phyloP scores from a whole-genome alignment of 1,140 invertebrate genomes.

The Microplitis demolitor region DNA sequence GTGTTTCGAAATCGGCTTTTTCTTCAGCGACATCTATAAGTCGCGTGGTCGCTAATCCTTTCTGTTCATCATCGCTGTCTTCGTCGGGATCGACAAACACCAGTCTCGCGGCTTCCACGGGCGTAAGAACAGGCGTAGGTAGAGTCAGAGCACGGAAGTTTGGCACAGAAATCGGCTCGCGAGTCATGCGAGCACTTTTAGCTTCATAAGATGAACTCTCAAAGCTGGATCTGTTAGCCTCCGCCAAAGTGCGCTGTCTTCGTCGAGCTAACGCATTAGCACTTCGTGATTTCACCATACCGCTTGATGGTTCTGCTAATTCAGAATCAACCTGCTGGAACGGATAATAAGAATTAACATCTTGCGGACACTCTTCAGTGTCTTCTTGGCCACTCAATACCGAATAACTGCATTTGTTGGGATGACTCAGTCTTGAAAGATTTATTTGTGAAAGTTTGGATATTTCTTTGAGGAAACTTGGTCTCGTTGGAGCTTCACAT shows the following conservation, averaged over 20 bases:
- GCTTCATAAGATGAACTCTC: slow-evolving; percentile 24
- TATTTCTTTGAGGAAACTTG: slow-evolving; percentile 72
- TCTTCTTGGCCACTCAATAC: slow-evolving; percentile 72
- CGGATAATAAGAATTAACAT: slow-evolving; percentile 59
- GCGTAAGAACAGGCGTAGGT: slow-evolving; percentile 71
- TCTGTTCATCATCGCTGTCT: slow-evolving; percentile 64
- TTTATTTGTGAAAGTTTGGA: slow-evolving; percentile 76
- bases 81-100: slow-evolving; percentile 76
- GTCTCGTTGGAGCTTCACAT: slow-evolving; percentile 44
- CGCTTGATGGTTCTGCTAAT: slow-evolving; percentile 54
- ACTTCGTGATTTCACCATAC: slow-evolving; percentile 59
- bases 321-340: slow-evolving; percentile 60
- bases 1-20: slow-evolving; percentile 53
- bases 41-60: slow-evolving; percentile 48
- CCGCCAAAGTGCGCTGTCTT: slow-evolving; percentile 46
- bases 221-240: slow-evolving; percentile 18
- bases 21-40: slow-evolving; percentile 57
- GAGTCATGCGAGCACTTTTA: slow-evolving; percentile 60
- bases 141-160: slow-evolving; percentile 72
- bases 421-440: slow-evolving; percentile 69
- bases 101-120: slow-evolving; percentile 70
- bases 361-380: slow-evolving; percentile 69
- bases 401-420: slow-evolving; percentile 72
- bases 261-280: slow-evolving; percentile 53
- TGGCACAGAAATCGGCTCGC: slow-evolving; percentile 77